Evolutionary conservation across 1,140 invertebrate species (phyloP), one percentile per base, ranked within the genome.

Genomic region (Homarus americanus): DNA sequence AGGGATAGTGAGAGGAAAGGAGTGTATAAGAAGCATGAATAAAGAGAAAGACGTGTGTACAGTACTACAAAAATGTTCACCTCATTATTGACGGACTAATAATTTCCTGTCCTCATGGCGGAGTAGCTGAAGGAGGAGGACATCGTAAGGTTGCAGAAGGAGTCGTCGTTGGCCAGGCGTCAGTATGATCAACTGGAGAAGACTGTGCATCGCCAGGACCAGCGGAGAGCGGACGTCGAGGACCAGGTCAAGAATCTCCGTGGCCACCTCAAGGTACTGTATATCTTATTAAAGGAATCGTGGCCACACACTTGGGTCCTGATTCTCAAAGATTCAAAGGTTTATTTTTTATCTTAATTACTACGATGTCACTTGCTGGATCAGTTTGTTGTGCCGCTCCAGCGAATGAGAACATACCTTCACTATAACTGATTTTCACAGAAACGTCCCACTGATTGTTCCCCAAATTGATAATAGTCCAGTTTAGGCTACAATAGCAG

Each of bases 111-210:
- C 24, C 15, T 10, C 44, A 9, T 20, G 53, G 24, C 20, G 32
- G 32, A 2, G n/a, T 41, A 91, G 91, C 17, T 82, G 7, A 69
- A 75, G 32, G 91, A 91, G 63, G 91, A 91, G 72, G 84, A 91
- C 15, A 15, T 82, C 34, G 34, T 87, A 12, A 66, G 69, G 10
- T 34, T 87, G 12, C 91, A 91, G 79, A 86, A 87, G 66, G 91
- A 91, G 34, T 44, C 84, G 32, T 53, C 76, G 63, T 44, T 73
- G 15, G 91, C 78, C 2, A 36, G 69, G 20, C 28, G 91, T 0
- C 91, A 91, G 49, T 87, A 86, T 32, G 91, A 91, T 15, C 91
- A 91, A 49, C 38, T 91, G 58, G 83, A 91, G 41, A 91, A 91
- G 15, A 73, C 83, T 0, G 79, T 91, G 17, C n/a, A 63, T n/a